These are phyloP conservation scores for Psilopsiagon aurifrons DNA, from an alignment of 2,113 vertebrate genomes.

Conservation along the genomic window DNA sequence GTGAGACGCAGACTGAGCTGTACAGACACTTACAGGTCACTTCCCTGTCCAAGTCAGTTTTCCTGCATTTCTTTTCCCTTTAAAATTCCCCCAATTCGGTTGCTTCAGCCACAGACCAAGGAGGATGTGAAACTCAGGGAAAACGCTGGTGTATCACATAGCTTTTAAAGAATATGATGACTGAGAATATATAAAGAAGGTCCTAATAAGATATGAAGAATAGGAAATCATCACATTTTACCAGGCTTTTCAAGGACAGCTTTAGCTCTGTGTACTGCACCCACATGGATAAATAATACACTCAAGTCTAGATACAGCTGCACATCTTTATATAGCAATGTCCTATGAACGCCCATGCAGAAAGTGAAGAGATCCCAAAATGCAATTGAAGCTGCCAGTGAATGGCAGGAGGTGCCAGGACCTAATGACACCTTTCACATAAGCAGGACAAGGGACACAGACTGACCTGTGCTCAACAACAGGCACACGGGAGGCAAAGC, in stretches of 20 bases:
- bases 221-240: not conserved
- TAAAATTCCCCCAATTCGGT: not conserved
- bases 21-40: not conserved
- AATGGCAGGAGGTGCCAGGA: not conserved
- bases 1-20: not conserved
- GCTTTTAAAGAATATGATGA: not conserved
- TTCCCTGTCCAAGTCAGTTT: not conserved
- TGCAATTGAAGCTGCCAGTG: not conserved
- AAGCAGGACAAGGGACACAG: not conserved
- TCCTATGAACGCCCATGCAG: not conserved
- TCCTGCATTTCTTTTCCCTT: not conserved
- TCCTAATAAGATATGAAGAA: not conserved
- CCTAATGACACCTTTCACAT: not conserved
- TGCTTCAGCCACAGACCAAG: not conserved
- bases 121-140: not conserved
- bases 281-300: not conserved
- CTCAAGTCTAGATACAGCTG: not conserved
- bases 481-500: not conserved
- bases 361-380: not conserved
- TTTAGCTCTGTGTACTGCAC: not conserved
- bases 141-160: fast-evolving
- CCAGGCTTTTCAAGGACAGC: not conserved
- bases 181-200: not conserved
- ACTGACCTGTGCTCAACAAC: not conserved
- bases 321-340: not conserved